phyloP scores from a whole-genome alignment of 2,888 invertebrate genomes.

The Euplexia lucipara region DNA sequence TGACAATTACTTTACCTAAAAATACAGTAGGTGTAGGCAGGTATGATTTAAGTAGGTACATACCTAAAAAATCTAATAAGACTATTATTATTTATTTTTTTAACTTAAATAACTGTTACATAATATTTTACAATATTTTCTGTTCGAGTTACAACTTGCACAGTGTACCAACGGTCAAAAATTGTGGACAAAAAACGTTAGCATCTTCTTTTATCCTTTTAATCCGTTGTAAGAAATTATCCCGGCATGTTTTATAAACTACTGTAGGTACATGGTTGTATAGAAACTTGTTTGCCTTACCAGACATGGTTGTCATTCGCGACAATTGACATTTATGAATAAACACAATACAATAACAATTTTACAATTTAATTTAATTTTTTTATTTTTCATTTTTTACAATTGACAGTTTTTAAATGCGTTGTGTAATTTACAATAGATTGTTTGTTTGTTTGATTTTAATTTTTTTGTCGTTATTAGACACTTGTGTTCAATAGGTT shows the following conservation, averaged over 20 bases:
- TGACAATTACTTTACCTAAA: neutral
- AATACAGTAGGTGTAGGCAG: neutral
- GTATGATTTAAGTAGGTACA: slow-evolving; percentile 17
- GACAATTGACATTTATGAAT: slow-evolving; percentile 27
- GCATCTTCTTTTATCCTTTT: slow-evolving; percentile 9
- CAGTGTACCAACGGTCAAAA: slow-evolving; percentile 55
- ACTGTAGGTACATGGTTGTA: slow-evolving; percentile 48
- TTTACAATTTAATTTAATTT: no score
- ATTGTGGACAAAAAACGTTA: slow-evolving; percentile 37
- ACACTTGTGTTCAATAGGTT: neutral
- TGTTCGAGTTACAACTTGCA: slow-evolving; percentile 41
- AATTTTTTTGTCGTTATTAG: neutral
- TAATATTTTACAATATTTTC: slow-evolving; percentile 32
- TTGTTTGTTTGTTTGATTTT: neutral
- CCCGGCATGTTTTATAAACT: slow-evolving; percentile 30
- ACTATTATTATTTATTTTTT: neutral
- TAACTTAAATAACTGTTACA: slow-evolving; percentile 27
- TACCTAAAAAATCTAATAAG: slow-evolving; percentile 19
- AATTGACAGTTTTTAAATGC: no score
- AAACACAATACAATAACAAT: no score
- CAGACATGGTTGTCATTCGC: slow-evolving; percentile 20
- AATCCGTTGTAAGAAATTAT: slow-evolving; percentile 23
- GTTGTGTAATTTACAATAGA: slow-evolving; percentile 1
- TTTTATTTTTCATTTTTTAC: no score
- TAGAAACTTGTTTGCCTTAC: slow-evolving; percentile 51